Evolutionary conservation across 1,140 invertebrate genomes (phyloP), one percentile per base, ranked within the genome.

Genomic region (Polypedilum pembai): DNA sequence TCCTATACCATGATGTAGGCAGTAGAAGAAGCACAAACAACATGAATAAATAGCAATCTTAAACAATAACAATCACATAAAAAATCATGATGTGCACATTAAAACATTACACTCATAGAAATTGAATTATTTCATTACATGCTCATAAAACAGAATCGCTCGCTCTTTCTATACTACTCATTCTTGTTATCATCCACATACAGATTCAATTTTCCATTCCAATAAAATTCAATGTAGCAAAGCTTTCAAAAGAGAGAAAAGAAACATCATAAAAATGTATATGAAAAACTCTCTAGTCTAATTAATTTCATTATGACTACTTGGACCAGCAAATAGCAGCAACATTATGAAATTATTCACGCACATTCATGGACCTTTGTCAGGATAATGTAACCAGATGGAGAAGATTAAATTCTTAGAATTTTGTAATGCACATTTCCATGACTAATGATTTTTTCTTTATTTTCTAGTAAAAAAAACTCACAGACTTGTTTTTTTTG

Each of bases 251-350:
- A 56, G n/a, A 56, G 10, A 20, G n/a, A 17, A 66, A 8, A 18
- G 17, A 69, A 21, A 8, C 17, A 18, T 69, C 65, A 69, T 69
- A 69, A 69, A 69, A 69, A 20, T 33, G 1, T 33, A 5, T 69
- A 69, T 69, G 65, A 69, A 56, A 56, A 69, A 69, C 65, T 33
- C 24, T 33, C 24, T 18, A 69, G 8, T 21, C 65, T 69, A 69
- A 69, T 69, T 69, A 69, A 69, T 69, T 69, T 69, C 65, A 69
- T 69, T 69, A 69, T 56, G 45, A n/a, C n/a, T n/a, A n/a, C n/a
- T n/a, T n/a, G n/a, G n/a, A n/a, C n/a, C n/a, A n/a, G n/a, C n/a
- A 5, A 33, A 33, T 33, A 5, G 24, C n/a, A 5, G 24, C 24
- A 33, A 5, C 24, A 33, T 33, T 33, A 33, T 33, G 24, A 5